These are phyloP conservation scores for Heliconius congener DNA, from an alignment of 1,140 invertebrate species.

Conservation along the genomic window DNA sequence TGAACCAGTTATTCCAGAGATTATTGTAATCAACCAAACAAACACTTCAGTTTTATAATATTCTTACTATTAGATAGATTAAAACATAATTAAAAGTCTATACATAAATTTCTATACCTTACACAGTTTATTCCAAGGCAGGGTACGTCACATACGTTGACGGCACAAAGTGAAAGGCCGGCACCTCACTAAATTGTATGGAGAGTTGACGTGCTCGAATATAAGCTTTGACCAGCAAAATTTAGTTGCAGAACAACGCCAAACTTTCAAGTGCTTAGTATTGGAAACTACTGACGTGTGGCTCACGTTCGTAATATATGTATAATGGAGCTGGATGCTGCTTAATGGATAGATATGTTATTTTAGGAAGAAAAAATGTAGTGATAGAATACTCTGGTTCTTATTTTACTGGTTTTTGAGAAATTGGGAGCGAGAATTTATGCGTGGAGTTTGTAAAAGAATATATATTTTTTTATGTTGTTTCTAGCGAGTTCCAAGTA, in stretches of 20 bases:
- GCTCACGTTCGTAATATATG: not conserved
- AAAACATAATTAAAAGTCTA: not conserved
- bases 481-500: no score
- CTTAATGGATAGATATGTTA: not conserved
- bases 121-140: not conserved
- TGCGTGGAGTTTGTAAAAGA: no score
- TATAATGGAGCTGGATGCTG: not conserved
- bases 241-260: conserved; percentile 22
- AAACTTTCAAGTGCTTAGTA: conserved; percentile 29
- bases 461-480: no score
- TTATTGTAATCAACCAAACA: no score
- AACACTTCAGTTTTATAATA: no score
- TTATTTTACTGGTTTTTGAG: not conserved
- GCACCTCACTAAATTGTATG: conserved; percentile 32
- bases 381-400: not conserved
- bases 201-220: conserved; percentile 33
- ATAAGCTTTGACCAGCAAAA: conserved; percentile 28
- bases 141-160: conserved; percentile 25
- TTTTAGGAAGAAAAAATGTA: not conserved
- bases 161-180: conserved; percentile 21
- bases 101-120: not conserved
- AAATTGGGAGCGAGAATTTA: not conserved
- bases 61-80: no score
- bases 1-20: no score
- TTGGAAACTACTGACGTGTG: conserved; percentile 15